Evolutionary conservation across 2,888 invertebrate species (phyloP).

Genomic region (Heliconius ethilla): DNA sequence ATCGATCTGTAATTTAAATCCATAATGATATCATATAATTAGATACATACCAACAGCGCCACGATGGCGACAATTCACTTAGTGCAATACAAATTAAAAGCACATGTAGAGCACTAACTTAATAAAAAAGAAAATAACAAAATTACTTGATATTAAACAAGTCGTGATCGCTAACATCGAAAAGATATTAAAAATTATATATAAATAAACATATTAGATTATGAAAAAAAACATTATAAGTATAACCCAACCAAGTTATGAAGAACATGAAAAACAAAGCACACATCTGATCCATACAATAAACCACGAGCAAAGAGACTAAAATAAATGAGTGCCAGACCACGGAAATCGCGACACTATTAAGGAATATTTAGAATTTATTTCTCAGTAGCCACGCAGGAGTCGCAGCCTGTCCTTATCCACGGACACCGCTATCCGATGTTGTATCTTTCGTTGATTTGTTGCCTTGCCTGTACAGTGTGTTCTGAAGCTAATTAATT

Average conservation of each 20-base stretch:
- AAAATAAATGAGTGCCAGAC: slow-evolving; percentile 35
- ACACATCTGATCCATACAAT: slow-evolving; percentile 38
- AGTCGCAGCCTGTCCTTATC: slow-evolving; percentile 61
- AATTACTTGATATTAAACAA: slow-evolving; percentile 4
- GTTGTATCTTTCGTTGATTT: slow-evolving; percentile 76
- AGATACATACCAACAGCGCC: not conserved
- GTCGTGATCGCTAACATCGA: not conserved
- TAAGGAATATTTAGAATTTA: slow-evolving; percentile 50
- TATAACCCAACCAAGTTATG: slow-evolving; percentile 36
- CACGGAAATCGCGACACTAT: slow-evolving; percentile 52
- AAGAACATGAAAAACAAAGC: slow-evolving; percentile 38
- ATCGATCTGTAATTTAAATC: no score
- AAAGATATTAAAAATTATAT: not conserved
- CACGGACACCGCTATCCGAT: slow-evolving; percentile 62
- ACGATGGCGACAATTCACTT: slow-evolving; percentile 5
- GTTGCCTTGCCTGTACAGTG: slow-evolving; percentile 71
- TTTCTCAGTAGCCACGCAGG: slow-evolving; percentile 50
- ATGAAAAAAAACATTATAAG: slow-evolving; percentile 24
- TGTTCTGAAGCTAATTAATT: slow-evolving; percentile 79
- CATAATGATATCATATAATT: not conserved
- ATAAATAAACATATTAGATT: slow-evolving; percentile 9
- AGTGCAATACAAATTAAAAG: slow-evolving; percentile 8
- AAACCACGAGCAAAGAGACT: slow-evolving; percentile 42
- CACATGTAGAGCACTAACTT: not conserved
- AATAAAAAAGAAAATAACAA: not conserved